phyloP scores from a whole-genome alignment of 1,140 invertebrate genomes.

The Pseudoatta argentina region DNA sequence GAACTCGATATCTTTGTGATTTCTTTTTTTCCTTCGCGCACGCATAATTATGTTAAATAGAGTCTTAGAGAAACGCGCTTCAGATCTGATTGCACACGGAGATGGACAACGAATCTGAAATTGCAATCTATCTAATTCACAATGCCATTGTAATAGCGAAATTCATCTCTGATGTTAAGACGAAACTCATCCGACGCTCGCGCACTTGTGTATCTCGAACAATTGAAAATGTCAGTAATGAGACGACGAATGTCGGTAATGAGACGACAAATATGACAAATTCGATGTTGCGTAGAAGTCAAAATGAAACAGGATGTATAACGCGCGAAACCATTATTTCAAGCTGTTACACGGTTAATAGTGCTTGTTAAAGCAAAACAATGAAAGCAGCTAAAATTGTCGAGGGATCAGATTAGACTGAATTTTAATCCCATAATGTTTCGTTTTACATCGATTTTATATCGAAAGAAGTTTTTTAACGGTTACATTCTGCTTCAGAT shows the following conservation, averaged over 20 bases:
- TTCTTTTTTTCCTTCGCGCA: not conserved
- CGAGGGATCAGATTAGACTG: conserved; percentile 6
- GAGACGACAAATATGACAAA: not conserved
- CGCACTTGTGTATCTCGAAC: conserved; percentile 8
- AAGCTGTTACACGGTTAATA: conserved; percentile 9
- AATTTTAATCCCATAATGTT: conserved; percentile 26
- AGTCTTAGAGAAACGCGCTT: conserved; percentile 28
- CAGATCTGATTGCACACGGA: not conserved
- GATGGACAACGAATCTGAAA: not conserved
- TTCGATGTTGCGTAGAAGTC: not conserved
- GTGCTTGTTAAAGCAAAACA: conserved; percentile 3
- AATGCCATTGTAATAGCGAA: conserved; percentile 15
- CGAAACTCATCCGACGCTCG: not conserved
- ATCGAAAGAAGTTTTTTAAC: not conserved
- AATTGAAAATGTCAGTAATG: conserved; percentile 36
- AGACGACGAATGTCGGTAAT: conserved; percentile 33
- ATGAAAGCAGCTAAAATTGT: not conserved
- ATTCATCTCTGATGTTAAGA: not conserved
- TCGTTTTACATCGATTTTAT: not conserved
- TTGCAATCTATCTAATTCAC: not conserved
- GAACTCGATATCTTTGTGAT: conserved; percentile 12
- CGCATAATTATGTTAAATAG: conserved; percentile 23
- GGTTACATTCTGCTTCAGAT: not conserved
- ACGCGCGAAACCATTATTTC: conserved; percentile 7
- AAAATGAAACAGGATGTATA: not conserved